These are phyloP conservation scores for Conus ventricosus DNA, from an alignment of 1,140 invertebrate genomes.

Conservation along the genomic window DNA sequence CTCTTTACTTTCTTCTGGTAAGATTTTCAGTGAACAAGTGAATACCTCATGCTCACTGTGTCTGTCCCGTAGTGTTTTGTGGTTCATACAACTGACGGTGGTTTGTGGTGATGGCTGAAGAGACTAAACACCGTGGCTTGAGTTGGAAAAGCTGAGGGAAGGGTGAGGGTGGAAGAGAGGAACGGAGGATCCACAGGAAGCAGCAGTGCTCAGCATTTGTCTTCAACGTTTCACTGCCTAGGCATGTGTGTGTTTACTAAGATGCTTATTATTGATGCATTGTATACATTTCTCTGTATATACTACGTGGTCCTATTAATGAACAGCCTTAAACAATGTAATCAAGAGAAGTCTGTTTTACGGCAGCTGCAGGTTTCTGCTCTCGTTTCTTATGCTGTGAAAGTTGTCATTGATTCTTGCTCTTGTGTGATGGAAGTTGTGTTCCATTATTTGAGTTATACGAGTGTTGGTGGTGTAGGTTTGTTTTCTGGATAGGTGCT, in stretches of 20 bases:
- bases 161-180: too few species aligned
- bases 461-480: not conserved
- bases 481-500: not conserved
- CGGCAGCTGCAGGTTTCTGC: conserved; percentile 5
- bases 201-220: not conserved
- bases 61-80: not conserved
- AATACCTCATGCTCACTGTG: not conserved
- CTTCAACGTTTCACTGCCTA: not conserved
- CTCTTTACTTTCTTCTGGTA: not conserved
- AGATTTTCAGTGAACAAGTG: not conserved
- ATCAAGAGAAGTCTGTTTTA: conserved; percentile 11
- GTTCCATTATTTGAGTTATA: not conserved
- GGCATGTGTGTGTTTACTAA: not conserved
- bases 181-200: too few species aligned
- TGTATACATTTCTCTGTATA: not conserved
- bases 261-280: not conserved
- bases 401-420: not conserved
- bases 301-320: not conserved
- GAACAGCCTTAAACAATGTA: not conserved
- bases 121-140: too few species aligned
- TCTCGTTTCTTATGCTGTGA: not conserved
- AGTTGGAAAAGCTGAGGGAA: too few species aligned
- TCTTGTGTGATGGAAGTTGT: not conserved
- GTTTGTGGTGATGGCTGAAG: too few species aligned
- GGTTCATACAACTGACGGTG: too few species aligned